Evolutionary conservation across 2,113 vertebrate species (phyloP).

Genomic region (Lycaon pictus): DNA sequence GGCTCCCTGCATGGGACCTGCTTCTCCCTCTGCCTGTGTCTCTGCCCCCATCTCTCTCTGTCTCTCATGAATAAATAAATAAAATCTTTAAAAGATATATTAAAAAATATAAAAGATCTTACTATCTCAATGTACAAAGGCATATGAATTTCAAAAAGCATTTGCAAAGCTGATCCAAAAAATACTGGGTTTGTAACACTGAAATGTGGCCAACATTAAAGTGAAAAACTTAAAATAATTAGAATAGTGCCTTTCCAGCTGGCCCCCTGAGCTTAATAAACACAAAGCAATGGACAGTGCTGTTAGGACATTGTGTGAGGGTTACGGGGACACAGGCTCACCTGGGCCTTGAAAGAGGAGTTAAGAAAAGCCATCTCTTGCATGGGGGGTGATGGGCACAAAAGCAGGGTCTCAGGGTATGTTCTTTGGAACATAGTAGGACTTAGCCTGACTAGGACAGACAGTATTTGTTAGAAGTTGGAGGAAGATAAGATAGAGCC

Average conservation of each 20-base stretch:
- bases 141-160: background rate
- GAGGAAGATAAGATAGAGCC: background rate
- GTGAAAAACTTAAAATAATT: constrained; percentile 5
- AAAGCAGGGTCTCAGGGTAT: background rate
- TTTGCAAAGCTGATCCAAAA: background rate
- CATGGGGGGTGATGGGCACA: background rate
- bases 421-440: background rate
- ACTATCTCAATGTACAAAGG: background rate
- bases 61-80: no score
- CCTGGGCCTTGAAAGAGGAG: background rate
- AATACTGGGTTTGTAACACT: background rate
- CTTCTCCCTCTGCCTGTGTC: no score
- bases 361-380: background rate
- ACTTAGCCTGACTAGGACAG: background rate
- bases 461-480: background rate
- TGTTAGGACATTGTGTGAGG: background rate
- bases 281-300: background rate
- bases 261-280: background rate
- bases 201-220: background rate
- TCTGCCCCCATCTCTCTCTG: no score
- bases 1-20: no score
- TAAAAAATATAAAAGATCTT: background rate
- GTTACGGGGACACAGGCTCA: background rate
- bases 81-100: background rate
- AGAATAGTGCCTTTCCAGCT: background rate